Conservation (phyloP, 35 echinoderm and acorn worm species). For the Diadema setosum region DNA sequence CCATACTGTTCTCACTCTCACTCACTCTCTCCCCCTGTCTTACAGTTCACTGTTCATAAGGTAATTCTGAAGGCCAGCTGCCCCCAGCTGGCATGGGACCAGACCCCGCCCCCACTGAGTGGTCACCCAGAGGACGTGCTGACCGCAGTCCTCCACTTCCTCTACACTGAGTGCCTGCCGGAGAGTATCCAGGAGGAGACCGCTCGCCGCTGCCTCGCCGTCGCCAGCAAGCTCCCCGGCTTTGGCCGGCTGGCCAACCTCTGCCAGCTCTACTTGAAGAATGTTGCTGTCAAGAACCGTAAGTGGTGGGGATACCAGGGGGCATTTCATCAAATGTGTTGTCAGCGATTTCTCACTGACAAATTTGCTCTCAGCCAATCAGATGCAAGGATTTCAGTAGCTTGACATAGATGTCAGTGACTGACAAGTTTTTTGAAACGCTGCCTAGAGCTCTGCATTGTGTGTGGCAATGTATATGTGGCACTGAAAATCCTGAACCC, state of each 20-base stretch:
- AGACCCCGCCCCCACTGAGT: slow-evolving; percentile 60
- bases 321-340: too few species aligned
- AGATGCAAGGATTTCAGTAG: too few species aligned
- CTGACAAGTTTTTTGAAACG: too few species aligned
- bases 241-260: slow-evolving; percentile 44
- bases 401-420: too few species aligned
- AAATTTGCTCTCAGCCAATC: too few species aligned
- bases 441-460: too few species aligned
- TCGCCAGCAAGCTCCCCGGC: slow-evolving; percentile 62
- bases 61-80: slow-evolving; percentile 73
- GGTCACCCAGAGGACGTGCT: slow-evolving; percentile 36
- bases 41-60: slow-evolving; percentile 60
- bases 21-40: background rate
- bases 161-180: slow-evolving; percentile 84
- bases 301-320: too few species aligned
- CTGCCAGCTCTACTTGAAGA: slow-evolving; percentile 66
- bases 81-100: slow-evolving; percentile 57
- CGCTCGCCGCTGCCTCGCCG: slow-evolving; percentile 34
- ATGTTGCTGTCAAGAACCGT: slow-evolving; percentile 78
- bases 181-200: slow-evolving; percentile 36
- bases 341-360: too few species aligned
- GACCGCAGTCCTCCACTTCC: slow-evolving; percentile 38
- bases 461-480: too few species aligned
- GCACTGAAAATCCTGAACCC: too few species aligned
- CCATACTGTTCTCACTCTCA: background rate